Evolutionary conservation across 2,113 vertebrate species (phyloP).

Genomic region (Orthonyx spaldingii): DNA sequence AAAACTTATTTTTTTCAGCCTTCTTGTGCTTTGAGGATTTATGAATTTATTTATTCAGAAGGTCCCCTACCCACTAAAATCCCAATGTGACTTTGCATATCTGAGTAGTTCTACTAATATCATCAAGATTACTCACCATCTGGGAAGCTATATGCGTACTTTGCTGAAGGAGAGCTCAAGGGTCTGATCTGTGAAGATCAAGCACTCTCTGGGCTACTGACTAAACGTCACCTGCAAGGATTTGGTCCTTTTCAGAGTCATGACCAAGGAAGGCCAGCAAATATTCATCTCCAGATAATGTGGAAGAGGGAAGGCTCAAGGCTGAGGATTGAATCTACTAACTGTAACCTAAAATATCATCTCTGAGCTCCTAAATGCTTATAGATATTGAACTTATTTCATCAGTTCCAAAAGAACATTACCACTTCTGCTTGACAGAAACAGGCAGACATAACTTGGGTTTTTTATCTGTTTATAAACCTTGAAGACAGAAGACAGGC

Average conservation of each 20-base stretch:
- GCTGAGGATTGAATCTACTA: background rate
- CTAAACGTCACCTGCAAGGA: background rate
- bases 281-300: background rate
- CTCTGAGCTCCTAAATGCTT: background rate
- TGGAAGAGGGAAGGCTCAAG: background rate
- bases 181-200: background rate
- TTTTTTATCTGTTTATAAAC: background rate
- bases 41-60: constrained; percentile 22
- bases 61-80: background rate
- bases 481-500: background rate
- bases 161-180: background rate
- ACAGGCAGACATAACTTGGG: background rate
- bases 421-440: background rate
- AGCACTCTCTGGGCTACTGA: background rate
- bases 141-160: background rate
- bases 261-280: background rate
- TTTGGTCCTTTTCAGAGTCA: background rate
- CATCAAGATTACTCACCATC: background rate
- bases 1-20: background rate
- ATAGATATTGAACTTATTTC: background rate
- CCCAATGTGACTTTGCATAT: background rate
- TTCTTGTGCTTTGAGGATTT: background rate
- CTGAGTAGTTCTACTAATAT: background rate
- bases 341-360: background rate
- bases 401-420: background rate